Evolutionary conservation across 2,888 invertebrate species (phyloP), one percentile per base, ranked within the genome.

Genomic region (Branchinecta sandiegonensis): DNA sequence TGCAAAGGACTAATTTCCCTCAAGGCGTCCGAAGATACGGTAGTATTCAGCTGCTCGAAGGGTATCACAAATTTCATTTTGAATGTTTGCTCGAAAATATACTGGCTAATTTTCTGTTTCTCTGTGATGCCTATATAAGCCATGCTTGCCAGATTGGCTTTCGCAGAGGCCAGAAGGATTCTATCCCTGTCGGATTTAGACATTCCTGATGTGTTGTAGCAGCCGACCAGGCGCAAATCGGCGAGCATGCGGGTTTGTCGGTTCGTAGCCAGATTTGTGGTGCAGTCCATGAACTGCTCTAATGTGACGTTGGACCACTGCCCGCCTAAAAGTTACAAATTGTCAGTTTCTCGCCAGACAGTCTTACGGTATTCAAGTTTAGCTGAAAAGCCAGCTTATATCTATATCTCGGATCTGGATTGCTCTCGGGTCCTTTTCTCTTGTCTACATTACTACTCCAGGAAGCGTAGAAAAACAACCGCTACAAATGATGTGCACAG

Each of bases 81-180:
- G 77, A 95, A 95, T 14, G 91, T 92, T 79, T 90, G 90, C 77
- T 95, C 94, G 77, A 95, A 95, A 73, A 94, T 87, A 78, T 93
- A 93, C 78, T 94, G 94, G 47, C 90, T 88, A 63, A 74, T 74
- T 83, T 89, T 89, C 80, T 97, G 96, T 79, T 86, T 86, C 80
- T 99, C 99, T 9, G 95, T 94, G 72, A 99, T 84, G 72, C 96
- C 97, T 79, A 97, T 97, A 79, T 93, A 99, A 68, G 96, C 90
- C 92, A 99, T 93, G 66, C 88, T 87, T 71, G 89, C 87, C 70
- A 99, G 82, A 80, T 99, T 99, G 73, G 88, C 84, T 80, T 96
- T 96, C 68, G 99, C 99, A 76, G 94, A 95, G 48, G 90, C 89
- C 72, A 99, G 81, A 84, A 99, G 86, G 66, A 94, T 86, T 68